Conservation (phyloP, 2,113 vertebrate species). For the Sylvicapra grimmia region DNA sequence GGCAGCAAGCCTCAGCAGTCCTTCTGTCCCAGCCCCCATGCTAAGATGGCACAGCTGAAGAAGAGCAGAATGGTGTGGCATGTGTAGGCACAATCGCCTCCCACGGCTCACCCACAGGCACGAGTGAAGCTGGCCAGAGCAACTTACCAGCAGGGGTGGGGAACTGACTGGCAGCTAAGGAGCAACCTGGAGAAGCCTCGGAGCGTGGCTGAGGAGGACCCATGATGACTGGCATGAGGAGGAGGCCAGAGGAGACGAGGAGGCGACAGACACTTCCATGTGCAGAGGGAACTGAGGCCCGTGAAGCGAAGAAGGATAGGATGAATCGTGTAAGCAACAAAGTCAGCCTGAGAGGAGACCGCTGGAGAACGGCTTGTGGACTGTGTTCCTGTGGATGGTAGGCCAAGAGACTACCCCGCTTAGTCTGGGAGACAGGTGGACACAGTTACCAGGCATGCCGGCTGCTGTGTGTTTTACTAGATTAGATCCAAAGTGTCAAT, state of each 20-base stretch:
- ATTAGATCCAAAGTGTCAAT: background rate
- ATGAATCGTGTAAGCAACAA: background rate
- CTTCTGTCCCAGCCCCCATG: background rate
- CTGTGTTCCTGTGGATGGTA: background rate
- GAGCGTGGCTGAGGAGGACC: background rate
- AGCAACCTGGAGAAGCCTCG: background rate
- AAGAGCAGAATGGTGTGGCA: background rate
- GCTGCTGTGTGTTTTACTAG: background rate
- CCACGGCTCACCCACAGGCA: accelerated
- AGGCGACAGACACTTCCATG: background rate
- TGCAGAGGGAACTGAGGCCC: background rate
- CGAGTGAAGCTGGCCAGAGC: background rate
- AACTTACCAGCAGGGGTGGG: background rate
- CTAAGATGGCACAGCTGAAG: background rate
- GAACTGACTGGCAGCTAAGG: background rate
- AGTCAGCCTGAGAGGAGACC: background rate
- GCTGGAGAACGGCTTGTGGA: background rate
- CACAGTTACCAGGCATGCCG: background rate
- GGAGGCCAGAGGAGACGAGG: too few species aligned
- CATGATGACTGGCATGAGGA: background rate
- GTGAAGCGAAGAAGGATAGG: background rate
- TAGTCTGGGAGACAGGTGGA: background rate
- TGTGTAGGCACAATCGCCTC: background rate
- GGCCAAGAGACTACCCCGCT: background rate
- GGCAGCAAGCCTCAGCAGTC: background rate